Evolutionary conservation across 2,797 vertebrate genomes (phyloP).

Genomic region (Pelobates cultripes): DNA sequence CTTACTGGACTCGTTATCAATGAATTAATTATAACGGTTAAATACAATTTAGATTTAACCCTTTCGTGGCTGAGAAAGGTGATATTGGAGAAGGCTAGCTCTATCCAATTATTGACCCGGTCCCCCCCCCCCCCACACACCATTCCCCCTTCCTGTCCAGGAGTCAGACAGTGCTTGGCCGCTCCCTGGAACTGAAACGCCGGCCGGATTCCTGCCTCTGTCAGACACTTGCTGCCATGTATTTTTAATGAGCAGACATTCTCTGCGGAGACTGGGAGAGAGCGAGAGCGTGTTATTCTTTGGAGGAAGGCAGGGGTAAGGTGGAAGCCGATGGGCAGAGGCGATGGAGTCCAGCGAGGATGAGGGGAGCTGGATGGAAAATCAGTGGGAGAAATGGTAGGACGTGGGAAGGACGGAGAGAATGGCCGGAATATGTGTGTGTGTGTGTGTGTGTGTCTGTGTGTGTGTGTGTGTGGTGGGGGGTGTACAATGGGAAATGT

Average conservation of each 20-base stretch:
- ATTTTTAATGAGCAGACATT: slow-evolving; percentile 78
- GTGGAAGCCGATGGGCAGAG: slow-evolving; percentile 49
- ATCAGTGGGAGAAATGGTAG: slow-evolving; percentile 99
- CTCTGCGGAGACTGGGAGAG: slow-evolving; percentile 28
- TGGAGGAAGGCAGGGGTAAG: slow-evolving; percentile 13
- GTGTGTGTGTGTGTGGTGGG: too few relatives aligned
- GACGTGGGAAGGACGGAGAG: neutral
- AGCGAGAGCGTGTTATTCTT: neutral
- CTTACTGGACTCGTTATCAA: too few relatives aligned
- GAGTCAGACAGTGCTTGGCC: slow-evolving; percentile 22
- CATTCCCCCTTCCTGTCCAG: neutral
- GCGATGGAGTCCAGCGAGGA: slow-evolving; percentile 89
- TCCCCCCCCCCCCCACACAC: too few relatives aligned
- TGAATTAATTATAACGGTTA: too few relatives aligned
- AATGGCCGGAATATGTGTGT: too few relatives aligned
- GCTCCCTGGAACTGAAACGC: slow-evolving; percentile 30
- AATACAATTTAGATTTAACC: too few relatives aligned
- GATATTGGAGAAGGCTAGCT: too few relatives aligned
- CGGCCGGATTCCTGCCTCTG: slow-evolving; percentile 49
- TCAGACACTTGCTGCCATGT: slow-evolving; percentile 73
- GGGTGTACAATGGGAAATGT: too few relatives aligned
- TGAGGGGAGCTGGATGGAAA: slow-evolving; percentile 95
- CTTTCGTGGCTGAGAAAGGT: too few relatives aligned
- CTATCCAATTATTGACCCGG: too few relatives aligned
- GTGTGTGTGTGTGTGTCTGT: too few relatives aligned